Percentiles rank a stretch among this genome's conserved stretches.
phyloP scores from a whole-genome alignment of 2,888 invertebrate genomes.

The Eumacrocentrus americanus region DNA sequence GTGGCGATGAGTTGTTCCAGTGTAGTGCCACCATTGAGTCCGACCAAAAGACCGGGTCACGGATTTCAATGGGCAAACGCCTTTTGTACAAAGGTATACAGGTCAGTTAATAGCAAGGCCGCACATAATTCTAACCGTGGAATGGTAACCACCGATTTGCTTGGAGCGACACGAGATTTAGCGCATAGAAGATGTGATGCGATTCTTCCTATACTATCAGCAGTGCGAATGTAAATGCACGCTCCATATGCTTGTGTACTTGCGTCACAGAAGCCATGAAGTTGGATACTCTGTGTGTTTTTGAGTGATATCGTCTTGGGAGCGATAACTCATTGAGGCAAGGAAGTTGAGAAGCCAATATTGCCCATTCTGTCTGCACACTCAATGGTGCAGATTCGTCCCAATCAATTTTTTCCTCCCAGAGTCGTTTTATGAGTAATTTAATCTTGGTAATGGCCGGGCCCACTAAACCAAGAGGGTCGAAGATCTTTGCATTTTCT shows the following conservation, averaged over 20 bases:
- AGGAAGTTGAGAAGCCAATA: conserved; percentile 21
- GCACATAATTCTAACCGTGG: conserved; percentile 43
- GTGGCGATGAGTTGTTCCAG: conserved; percentile 36
- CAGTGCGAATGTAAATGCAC: conserved; percentile 35
- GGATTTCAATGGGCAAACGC: conserved; percentile 10
- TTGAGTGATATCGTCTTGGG: conserved; percentile 3
- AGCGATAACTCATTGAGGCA: conserved; percentile 17
- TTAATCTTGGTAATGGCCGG: conserved; percentile 32
- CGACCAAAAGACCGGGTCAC: conserved; percentile 34
- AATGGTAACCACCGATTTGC: conserved; percentile 38
- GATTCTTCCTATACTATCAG: conserved; percentile 3
- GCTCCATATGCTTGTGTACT: conserved; percentile 36
- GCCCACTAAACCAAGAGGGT: conserved; percentile 32
- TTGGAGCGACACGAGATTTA: conserved; percentile 45
- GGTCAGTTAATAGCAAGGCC: conserved; percentile 34
- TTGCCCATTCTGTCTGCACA: conserved; percentile 18
- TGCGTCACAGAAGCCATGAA: conserved; percentile 41
- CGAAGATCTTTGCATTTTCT: conserved; percentile 31
- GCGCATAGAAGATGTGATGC: conserved; percentile 37
- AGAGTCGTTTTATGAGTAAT: conserved; percentile 30
- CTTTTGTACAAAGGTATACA: conserved; percentile 21
- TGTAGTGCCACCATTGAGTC: conserved; percentile 37
- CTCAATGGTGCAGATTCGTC: conserved; percentile 28
- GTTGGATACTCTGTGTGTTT: conserved; percentile 25
- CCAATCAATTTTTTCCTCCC: conserved; percentile 31